Conservation (phyloP, 1,140 invertebrate species). For the Zaprionus vittiger region DNA sequence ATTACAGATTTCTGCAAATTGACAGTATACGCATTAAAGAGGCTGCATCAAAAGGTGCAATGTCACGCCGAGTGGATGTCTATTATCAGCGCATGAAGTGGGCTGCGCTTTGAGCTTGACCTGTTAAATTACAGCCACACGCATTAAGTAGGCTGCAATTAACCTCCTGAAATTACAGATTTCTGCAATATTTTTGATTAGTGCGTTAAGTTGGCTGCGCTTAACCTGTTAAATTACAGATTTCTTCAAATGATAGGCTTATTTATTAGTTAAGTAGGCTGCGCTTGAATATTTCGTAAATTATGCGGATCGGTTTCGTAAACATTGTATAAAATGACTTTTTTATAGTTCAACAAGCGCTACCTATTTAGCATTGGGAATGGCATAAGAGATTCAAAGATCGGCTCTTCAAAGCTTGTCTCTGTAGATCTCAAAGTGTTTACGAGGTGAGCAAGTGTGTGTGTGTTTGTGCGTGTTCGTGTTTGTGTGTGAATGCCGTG, state of each 20-base stretch:
- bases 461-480: constrained; percentile 8
- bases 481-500: constrained; percentile 35
- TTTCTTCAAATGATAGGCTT: not conserved
- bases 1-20: not conserved
- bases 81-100: not conserved
- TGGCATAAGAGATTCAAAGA: constrained; percentile 23
- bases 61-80: not conserved
- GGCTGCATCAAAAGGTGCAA: too few species aligned
- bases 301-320: not conserved
- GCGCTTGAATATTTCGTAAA: not conserved
- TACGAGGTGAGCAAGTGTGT: constrained; percentile 23
- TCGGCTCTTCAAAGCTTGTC: constrained; percentile 40
- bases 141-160: not conserved
- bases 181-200: not conserved
- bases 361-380: constrained; percentile 40
- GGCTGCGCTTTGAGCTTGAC: not conserved
- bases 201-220: not conserved
- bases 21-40: not conserved
- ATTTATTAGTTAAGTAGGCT: not conserved
- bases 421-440: constrained; percentile 44
- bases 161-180: not conserved
- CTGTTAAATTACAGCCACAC: not conserved
- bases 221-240: not conserved
- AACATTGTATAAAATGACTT: not conserved
- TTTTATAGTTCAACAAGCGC: constrained; percentile 28